Evolutionary conservation across 2,888 invertebrate species (phyloP).

Genomic region (Aspidiotus rigidus): DNA sequence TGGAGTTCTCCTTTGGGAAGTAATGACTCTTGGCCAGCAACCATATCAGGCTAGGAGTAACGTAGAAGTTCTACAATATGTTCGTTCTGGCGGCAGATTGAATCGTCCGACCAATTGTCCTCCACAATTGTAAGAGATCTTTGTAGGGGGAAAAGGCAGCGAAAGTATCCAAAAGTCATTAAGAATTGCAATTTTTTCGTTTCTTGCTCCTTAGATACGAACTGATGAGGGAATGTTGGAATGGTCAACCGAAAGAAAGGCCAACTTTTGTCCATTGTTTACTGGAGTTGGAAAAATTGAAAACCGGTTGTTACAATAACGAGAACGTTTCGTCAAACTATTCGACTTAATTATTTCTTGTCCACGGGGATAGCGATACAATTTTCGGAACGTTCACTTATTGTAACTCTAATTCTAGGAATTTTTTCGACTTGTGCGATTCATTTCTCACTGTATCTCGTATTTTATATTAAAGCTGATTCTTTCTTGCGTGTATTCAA

Average conservation of each 20-base stretch:
- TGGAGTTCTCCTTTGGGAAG: constrained; percentile 92
- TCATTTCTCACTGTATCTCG: too few relatives aligned
- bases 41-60: constrained; percentile 92
- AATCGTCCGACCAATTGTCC: constrained; percentile 76
- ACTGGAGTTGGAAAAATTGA: constrained; percentile 49
- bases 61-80: constrained; percentile 81
- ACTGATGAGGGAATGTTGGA: constrained; percentile 83
- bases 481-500: too few relatives aligned
- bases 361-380: background rate
- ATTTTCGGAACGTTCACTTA: too few relatives aligned
- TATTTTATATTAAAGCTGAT: too few relatives aligned
- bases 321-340: background rate
- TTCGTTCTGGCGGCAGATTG: constrained; percentile 77
- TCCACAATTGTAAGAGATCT: constrained; percentile 62
- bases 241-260: constrained; percentile 66
- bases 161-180: background rate
- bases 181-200: background rate
- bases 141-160: background rate
- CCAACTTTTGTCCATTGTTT: constrained; percentile 80
- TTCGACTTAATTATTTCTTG: background rate
- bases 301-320: constrained; percentile 39
- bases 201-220: constrained; percentile 55
- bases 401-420: too few relatives aligned
- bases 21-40: constrained; percentile 89
- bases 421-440: too few relatives aligned